Evolutionary conservation across 2,888 invertebrate genomes (phyloP).

Genomic region (Pterostichus niger): DNA sequence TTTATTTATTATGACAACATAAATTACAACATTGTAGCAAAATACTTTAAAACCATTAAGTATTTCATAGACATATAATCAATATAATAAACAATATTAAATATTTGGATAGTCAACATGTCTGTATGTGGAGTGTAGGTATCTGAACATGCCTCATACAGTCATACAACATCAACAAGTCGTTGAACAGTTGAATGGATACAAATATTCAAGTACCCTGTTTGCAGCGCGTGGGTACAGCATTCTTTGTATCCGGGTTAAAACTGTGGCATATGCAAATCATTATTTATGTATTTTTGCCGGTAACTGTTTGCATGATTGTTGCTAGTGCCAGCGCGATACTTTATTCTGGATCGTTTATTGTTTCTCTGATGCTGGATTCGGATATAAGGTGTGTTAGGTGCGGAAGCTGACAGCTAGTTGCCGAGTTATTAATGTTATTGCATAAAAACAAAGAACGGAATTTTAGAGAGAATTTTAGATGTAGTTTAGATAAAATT

Average conservation of each 20-base stretch:
- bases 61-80: no score
- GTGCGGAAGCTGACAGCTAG: conserved; percentile 7
- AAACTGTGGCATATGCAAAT: conserved; percentile 41
- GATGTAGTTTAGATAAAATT: conserved; percentile 1
- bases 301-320: neutral
- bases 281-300: conserved; percentile 54
- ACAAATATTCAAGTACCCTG: neutral
- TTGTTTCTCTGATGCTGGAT: neutral
- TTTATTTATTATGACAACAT: no score
- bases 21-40: no score
- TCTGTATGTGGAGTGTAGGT: neutral
- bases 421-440: conserved; percentile 2
- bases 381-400: neutral
- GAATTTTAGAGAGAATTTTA: neutral
- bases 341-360: neutral
- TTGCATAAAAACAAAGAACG: conserved; percentile 11
- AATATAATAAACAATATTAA: neutral
- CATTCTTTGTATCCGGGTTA: conserved; percentile 56
- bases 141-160: neutral
- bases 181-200: neutral
- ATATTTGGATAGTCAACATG: neutral
- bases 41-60: no score
- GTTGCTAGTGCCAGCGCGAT: neutral
- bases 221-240: conserved; percentile 5
- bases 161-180: neutral